Conservation (phyloP, 2,113 vertebrate genomes). For the Ceratotherium simum region DNA sequence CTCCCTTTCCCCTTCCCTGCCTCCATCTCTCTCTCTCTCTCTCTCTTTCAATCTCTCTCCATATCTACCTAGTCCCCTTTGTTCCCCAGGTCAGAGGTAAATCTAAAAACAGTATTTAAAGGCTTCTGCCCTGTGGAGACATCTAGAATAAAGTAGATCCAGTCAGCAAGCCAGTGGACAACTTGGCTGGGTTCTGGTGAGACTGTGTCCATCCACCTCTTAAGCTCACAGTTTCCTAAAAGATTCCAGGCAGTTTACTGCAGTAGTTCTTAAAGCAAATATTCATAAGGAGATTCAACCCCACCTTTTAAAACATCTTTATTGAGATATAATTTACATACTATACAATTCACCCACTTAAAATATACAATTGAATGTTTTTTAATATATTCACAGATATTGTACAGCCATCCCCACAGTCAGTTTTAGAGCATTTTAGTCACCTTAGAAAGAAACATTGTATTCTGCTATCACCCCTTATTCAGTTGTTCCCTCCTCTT, state of each 20-base stretch:
- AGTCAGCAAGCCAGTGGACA: not conserved
- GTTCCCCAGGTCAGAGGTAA: not conserved
- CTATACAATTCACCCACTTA: not conserved
- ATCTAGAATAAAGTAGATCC: not conserved
- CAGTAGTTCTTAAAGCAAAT: not conserved
- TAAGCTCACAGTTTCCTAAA: not conserved
- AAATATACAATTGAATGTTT: not conserved
- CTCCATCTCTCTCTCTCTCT: not conserved
- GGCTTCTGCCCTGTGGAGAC: not conserved
- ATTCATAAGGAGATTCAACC: not conserved
- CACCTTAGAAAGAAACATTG: not conserved
- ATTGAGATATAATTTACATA: not conserved
- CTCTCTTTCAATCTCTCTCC: not conserved
- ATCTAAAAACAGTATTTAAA: not conserved
- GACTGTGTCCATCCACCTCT: no score
- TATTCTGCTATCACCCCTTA: no score
- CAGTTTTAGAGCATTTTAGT: not conserved
- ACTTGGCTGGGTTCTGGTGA: not conserved
- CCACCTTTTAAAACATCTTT: not conserved
- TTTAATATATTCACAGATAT: not conserved
- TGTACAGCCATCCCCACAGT: not conserved
- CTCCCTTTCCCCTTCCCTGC: not conserved
- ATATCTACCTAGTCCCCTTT: no score
- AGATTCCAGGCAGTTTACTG: not conserved
- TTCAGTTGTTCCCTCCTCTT: not conserved